These are phyloP conservation scores for Neomorphus geoffroyi DNA, from an alignment of 2,797 vertebrate species.

Conservation along the genomic window DNA sequence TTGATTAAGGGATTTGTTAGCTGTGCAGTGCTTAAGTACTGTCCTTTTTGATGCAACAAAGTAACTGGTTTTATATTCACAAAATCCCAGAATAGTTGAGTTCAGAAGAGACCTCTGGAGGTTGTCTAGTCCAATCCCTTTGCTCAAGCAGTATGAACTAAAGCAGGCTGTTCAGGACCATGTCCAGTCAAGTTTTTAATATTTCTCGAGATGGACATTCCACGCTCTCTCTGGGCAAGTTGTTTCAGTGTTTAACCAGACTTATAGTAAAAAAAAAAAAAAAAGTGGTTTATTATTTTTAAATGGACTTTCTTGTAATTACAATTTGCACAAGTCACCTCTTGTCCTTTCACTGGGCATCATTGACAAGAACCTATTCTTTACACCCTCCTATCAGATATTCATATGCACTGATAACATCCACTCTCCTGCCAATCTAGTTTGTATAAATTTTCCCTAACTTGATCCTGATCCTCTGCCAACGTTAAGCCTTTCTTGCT, in stretches of 20 bases:
- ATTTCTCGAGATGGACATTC: background rate
- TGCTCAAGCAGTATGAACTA: background rate
- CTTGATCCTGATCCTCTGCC: background rate
- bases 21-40: background rate
- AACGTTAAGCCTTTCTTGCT: background rate
- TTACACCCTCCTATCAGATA: no score
- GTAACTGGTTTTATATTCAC: background rate
- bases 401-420: background rate
- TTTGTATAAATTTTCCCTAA: background rate
- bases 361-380: no score
- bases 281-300: no score
- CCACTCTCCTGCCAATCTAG: no score
- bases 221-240: no score
- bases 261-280: no score
- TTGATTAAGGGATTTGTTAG: slow-evolving; percentile 13
- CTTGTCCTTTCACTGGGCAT: no score
- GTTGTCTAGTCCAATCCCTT: background rate
- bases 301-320: no score
- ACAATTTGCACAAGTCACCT: no score
- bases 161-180: background rate
- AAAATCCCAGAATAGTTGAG: background rate
- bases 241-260: no score
- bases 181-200: background rate
- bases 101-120: background rate
- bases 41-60: background rate